Evolutionary conservation across 2,888 invertebrate species (phyloP).

Genomic region (Lasioglossum vierecki): DNA sequence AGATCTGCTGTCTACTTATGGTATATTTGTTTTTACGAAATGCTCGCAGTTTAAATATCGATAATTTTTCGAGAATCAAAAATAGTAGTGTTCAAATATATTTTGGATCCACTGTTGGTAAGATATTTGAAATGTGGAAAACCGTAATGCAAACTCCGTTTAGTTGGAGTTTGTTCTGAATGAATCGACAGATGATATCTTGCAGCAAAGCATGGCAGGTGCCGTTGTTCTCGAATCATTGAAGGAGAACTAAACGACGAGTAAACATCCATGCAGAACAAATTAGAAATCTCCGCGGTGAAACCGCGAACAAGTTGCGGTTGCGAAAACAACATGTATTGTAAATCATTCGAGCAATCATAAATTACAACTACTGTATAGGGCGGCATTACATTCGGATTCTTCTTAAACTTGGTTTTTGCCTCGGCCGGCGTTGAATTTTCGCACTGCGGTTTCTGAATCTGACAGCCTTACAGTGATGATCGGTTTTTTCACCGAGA

Average conservation of each 20-base stretch:
- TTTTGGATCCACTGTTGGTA: not conserved
- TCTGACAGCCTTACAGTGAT: not conserved
- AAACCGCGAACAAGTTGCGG: conserved; percentile 66
- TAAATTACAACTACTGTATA: conserved; percentile 51
- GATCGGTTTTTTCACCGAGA: not conserved
- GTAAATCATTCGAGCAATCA: conserved; percentile 56
- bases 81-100: no score
- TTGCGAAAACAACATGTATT: conserved; percentile 56
- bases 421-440: not conserved
- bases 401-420: conserved; percentile 1
- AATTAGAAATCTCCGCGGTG: conserved; percentile 51
- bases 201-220: conserved; percentile 35
- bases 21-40: no score
- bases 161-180: conserved; percentile 4
- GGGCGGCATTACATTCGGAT: not conserved
- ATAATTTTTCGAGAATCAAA: no score
- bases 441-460: not conserved
- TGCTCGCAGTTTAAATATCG: no score
- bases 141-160: not conserved
- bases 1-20: no score
- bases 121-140: not conserved
- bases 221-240: conserved; percentile 54
- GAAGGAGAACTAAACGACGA: conserved; percentile 60
- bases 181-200: conserved; percentile 16
- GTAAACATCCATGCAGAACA: conserved; percentile 53